phyloP scores from a whole-genome alignment of 1,140 invertebrate genomes.

The Euschistus heros region DNA sequence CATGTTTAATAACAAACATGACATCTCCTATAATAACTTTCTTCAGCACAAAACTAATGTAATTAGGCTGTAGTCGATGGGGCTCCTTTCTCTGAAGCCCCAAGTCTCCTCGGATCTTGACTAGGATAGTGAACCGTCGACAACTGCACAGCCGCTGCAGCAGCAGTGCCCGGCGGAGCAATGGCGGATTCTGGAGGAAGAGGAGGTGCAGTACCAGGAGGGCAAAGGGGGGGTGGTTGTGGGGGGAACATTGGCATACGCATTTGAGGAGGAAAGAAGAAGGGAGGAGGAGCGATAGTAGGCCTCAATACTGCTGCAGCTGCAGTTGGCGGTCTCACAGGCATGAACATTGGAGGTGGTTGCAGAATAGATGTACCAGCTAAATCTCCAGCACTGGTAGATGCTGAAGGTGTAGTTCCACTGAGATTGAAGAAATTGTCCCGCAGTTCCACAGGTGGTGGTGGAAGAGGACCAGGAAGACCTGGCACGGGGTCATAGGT shows the following conservation, averaged over 20 bases:
- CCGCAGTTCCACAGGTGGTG: constrained; percentile 60
- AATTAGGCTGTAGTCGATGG: constrained; percentile 1
- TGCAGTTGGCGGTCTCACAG: constrained; percentile 41
- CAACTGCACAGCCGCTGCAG: constrained; percentile 24
- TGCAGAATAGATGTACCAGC: constrained; percentile 45
- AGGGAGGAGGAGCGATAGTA: constrained; percentile 31
- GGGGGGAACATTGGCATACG: constrained; percentile 34
- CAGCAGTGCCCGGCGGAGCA: constrained; percentile 42
- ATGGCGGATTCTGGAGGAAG: constrained; percentile 41
- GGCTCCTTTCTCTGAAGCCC: constrained; percentile 37
- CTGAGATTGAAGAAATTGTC: constrained; percentile 76
- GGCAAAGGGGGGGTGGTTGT: constrained; percentile 30
- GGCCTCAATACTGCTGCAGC: constrained; percentile 32
- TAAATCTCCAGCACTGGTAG: constrained; percentile 39
- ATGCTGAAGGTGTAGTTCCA: constrained; percentile 29
- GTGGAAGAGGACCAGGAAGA: constrained; percentile 64
- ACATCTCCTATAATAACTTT: no score
- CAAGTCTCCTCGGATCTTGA: constrained; percentile 84
- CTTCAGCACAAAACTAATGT: no score
- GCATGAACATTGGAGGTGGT: constrained; percentile 45
- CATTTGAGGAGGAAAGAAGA: constrained; percentile 38
- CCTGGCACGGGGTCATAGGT: constrained; percentile 79
- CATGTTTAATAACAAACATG: no score
- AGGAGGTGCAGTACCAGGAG: constrained; percentile 31
- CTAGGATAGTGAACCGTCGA: constrained; percentile 77